Evolutionary conservation across 2,888 invertebrate genomes (phyloP).

Genomic region (Epistrophe grossulariae): DNA sequence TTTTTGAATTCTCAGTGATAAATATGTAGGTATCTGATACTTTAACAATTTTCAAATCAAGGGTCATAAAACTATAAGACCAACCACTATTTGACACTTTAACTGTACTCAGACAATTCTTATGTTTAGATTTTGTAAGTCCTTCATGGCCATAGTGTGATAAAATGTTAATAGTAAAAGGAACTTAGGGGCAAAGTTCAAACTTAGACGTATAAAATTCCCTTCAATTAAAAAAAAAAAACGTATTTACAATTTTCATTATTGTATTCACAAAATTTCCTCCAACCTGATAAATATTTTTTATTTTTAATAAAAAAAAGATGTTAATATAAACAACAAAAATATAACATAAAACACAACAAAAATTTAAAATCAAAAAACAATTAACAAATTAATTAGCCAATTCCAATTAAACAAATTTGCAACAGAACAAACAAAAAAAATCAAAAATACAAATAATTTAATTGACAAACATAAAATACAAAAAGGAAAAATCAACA

Average conservation of each 20-base stretch:
- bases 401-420: conserved; percentile 68
- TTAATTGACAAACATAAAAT: conserved; percentile 43
- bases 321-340: conserved; percentile 44
- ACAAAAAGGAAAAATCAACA: conserved; percentile 60
- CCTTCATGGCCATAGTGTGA: background rate
- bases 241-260: background rate
- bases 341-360: conserved; percentile 41
- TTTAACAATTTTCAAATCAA: too few species aligned
- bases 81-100: background rate
- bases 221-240: background rate
- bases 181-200: background rate
- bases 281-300: conserved; percentile 15
- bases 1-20: too few species aligned
- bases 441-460: background rate
- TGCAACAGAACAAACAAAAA: conserved; percentile 17
- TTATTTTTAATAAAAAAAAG: conserved; percentile 14
- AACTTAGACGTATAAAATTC: background rate
- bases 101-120: background rate
- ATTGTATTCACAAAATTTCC: conserved; percentile 3
- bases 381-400: conserved; percentile 75
- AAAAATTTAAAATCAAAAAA: conserved; percentile 57
- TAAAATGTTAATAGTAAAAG: background rate
- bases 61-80: too few species aligned
- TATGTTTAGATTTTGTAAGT: background rate
- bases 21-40: too few species aligned